A percentile compares a stretch with the other conserved stretches of the same genome.
phyloP scores from a whole-genome alignment of 2,113 vertebrate species.

The Pheucticus melanocephalus region DNA sequence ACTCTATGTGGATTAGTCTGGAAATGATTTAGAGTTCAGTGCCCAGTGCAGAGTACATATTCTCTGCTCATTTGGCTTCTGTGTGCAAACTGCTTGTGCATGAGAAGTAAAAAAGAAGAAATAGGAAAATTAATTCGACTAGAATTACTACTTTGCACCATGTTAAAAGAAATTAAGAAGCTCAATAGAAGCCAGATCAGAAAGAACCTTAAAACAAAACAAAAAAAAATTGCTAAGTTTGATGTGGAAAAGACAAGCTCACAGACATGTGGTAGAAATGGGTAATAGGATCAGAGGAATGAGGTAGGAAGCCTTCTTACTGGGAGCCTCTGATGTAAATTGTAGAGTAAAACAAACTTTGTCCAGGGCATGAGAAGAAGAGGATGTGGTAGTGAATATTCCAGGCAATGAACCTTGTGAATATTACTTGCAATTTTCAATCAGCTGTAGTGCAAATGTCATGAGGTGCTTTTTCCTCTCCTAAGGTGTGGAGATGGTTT shows the following conservation, averaged over 20 bases:
- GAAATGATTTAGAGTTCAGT: neutral
- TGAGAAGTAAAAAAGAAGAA: neutral
- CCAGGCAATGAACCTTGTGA: neutral
- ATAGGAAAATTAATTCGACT: neutral
- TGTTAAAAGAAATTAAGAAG: neutral
- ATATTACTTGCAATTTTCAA: neutral
- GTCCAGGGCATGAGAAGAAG: neutral
- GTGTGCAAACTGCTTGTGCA: neutral
- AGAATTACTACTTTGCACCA: accelerated
- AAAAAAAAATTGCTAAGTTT: neutral
- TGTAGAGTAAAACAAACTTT: neutral
- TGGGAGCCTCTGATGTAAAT: neutral
- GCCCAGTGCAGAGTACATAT: neutral
- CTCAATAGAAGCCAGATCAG: neutral
- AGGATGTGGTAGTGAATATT: neutral
- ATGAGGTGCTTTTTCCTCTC: neutral
- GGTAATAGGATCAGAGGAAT: neutral
- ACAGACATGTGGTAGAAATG: neutral
- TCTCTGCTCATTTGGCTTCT: neutral
- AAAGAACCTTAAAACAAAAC: neutral
- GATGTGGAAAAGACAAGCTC: neutral
- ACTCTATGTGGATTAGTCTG: neutral
- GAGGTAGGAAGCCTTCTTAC: neutral
- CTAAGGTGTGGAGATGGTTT: neutral
- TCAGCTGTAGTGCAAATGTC: neutral